Evolutionary conservation across 2,797 vertebrate genomes (phyloP), one percentile per base, ranked within the genome.

Genomic region (Rhabdophis nuchalis): DNA sequence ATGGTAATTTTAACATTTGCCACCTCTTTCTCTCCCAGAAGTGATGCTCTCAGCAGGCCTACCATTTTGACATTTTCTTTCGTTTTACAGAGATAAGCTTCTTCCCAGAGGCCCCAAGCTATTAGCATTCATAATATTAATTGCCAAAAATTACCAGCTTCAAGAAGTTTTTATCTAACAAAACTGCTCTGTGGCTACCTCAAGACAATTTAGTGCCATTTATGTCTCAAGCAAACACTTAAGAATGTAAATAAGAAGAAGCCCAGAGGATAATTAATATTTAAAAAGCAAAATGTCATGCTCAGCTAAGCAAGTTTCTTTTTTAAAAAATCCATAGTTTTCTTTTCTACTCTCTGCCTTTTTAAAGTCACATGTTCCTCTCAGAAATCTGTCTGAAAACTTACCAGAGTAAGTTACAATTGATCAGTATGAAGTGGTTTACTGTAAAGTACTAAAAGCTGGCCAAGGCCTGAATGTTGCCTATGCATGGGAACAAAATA

Each of bases 1-100:
- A 99, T 98, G 98, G 93, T 98, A 98, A 98, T 99, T 98, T 98
- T 98, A 98, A 98, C 98, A 98, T 98, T 98, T 99, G 97, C 96
- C 96, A 97, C 88, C 91, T 97, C 96, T 97, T 96, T 97, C 96
- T 95, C 96, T 96, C 96, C 93, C 95, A 96, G 97, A 97, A 97
- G 98, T 96, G 95, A 96, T 97, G 96, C 95, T 97, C 95, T 94
- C 95, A 94, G 95, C 91, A 95, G 96, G 95, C 93, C 94, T 72
- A 93, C 90, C 88, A 95, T 89, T 96, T 95, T 96, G 96, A 97
- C 95, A 97, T 97, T 97, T 97, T 96, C 87, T 93, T 96, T 96
- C 57, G 0, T 96, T 96, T 96, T 96, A 95, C 56, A 97, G 95
- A 96, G 95, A 94, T 96, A 97, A 97, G 77, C 94, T 92, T 91